Conservation (phyloP, 2,113 vertebrate species). For the Nothocercus julius region DNA sequence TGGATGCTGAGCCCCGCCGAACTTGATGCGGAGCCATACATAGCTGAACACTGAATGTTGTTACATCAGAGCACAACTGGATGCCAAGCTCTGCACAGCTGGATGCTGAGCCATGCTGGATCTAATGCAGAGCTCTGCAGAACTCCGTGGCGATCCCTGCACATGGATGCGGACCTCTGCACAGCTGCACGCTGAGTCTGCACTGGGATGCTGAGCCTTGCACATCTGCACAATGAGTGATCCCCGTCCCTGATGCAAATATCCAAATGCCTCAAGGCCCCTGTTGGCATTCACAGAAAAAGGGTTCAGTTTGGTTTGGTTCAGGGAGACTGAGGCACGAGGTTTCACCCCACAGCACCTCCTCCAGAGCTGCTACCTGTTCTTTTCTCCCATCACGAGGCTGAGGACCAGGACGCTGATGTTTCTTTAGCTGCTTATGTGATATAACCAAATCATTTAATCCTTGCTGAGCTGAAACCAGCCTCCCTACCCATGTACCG, state of each 20-base stretch:
- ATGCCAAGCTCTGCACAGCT: background rate
- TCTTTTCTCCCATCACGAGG: background rate
- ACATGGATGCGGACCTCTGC: background rate
- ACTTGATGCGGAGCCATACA: background rate
- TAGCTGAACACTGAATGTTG: no score
- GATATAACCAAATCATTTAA: slow-evolving; percentile 17
- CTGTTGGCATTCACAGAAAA: background rate
- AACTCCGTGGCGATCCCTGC: background rate
- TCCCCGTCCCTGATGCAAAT: background rate
- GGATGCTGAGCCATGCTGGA: background rate
- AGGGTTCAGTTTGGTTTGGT: background rate
- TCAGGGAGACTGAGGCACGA: slow-evolving; percentile 21
- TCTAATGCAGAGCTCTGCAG: background rate
- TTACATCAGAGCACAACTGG: no score
- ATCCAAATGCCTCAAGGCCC: background rate
- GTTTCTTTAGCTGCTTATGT: background rate
- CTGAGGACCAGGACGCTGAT: background rate
- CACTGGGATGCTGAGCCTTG: background rate
- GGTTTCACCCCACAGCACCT: background rate
- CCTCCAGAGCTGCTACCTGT: background rate
- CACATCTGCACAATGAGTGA: background rate
- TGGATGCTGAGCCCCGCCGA: background rate
- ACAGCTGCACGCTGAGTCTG: background rate
- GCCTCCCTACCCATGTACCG: background rate
- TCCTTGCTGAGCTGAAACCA: slow-evolving; percentile 47